Evolutionary conservation across 2,797 vertebrate genomes (phyloP).

Genomic region (Antrozous pallidus): DNA sequence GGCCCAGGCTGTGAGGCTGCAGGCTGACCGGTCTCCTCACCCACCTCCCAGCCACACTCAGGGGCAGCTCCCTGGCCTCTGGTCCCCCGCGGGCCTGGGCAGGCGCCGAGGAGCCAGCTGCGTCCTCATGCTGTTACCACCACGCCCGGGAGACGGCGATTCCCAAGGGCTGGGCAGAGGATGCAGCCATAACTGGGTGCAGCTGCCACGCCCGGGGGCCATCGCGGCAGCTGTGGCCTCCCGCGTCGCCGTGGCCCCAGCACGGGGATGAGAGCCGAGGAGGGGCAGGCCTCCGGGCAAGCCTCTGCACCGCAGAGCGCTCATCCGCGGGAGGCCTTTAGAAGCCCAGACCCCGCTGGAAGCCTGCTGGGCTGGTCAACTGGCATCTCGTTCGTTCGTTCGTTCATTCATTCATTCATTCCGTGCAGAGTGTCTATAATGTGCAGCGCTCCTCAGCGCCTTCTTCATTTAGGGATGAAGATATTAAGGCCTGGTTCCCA

Average conservation of each 20-base stretch:
- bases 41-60: fast-evolving
- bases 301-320: neutral
- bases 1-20: neutral
- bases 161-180: neutral
- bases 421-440: neutral
- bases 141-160: neutral
- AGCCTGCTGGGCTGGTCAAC: neutral
- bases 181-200: neutral
- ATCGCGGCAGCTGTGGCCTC: neutral
- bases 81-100: neutral
- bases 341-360: neutral
- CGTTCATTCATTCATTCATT: neutral
- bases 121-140: neutral
- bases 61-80: fast-evolving
- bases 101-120: neutral
- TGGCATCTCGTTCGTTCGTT: too few species aligned
- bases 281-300: neutral
- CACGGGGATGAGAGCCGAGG: neutral
- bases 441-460: neutral
- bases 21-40: neutral
- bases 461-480: too few species aligned
- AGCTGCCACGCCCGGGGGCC: neutral
- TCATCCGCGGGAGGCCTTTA: neutral
- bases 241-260: fast-evolving
- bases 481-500: neutral